Conservation (phyloP, 2,797 vertebrate species). For the Coregonus suidteri region DNA sequence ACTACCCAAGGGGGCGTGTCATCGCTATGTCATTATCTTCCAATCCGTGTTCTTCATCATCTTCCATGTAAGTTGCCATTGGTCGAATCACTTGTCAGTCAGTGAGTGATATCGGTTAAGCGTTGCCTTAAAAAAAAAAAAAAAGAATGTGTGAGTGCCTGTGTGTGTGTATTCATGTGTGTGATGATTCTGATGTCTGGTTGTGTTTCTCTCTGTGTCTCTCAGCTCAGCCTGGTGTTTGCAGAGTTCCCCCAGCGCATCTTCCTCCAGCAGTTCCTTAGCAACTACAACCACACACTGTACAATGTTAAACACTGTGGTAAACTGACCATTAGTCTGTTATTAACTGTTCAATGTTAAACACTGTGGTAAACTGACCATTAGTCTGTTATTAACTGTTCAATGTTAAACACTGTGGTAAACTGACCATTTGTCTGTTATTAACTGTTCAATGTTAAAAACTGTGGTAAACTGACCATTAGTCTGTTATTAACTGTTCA, state of each 20-base stretch:
- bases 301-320: conserved; percentile 79
- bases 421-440: no score
- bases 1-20: conserved; percentile 80
- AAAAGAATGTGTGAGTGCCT: conserved; percentile 1
- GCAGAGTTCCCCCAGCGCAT: conserved; percentile 90
- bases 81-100: background rate
- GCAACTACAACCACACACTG: conserved; percentile 79
- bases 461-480: no score
- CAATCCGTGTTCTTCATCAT: conserved; percentile 86
- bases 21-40: conserved; percentile 85
- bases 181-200: background rate
- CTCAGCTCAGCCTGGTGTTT: conserved; percentile 89
- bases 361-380: no score
- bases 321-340: conserved; percentile 60
- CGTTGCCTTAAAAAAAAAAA: no score
- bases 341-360: no score
- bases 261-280: conserved; percentile 83
- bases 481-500: no score
- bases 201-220: conserved; percentile 21
- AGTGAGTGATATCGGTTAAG: background rate
- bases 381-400: no score
- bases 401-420: no score
- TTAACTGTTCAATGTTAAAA: no score
- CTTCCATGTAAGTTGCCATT: conserved; percentile 82
- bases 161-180: background rate